Evolutionary conservation across 2,888 invertebrate species (phyloP).

Genomic region (Aporophyla lueneburgensis): DNA sequence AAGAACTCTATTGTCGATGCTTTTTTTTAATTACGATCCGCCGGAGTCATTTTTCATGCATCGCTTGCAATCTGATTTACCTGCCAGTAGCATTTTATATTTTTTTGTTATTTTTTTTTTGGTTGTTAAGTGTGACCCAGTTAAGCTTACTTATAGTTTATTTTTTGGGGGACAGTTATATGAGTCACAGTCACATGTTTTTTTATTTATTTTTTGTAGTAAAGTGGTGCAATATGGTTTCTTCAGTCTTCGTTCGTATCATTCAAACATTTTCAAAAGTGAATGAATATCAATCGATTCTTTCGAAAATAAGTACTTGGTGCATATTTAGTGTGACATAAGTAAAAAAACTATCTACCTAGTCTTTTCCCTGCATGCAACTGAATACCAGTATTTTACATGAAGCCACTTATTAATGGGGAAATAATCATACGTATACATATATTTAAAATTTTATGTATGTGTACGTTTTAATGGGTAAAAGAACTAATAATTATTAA

Average conservation of each 20-base stretch:
- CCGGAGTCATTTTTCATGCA: constrained; percentile 90
- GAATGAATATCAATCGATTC: background rate
- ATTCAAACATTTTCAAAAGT: background rate
- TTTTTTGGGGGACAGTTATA: constrained; percentile 61
- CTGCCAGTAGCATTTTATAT: constrained; percentile 79
- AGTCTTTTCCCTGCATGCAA: background rate
- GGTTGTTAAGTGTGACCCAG: constrained; percentile 63
- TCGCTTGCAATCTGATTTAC: constrained; percentile 90
- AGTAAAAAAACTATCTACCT: background rate
- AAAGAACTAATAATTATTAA: too few species aligned
- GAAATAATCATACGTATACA: background rate
- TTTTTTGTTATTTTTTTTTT: constrained; percentile 58
- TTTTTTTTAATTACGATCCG: constrained; percentile 87
- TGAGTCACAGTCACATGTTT: constrained; percentile 24
- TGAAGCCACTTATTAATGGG: too few species aligned
- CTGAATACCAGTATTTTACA: background rate
- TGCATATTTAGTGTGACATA: background rate
- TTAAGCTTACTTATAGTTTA: constrained; percentile 56
- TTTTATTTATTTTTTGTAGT: too few species aligned
- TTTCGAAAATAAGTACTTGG: background rate
- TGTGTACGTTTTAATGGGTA: too few species aligned
- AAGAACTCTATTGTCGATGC: constrained; percentile 82
- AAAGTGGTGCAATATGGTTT: background rate
- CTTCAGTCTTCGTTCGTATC: background rate
- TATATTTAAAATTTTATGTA: too few species aligned